Evolutionary conservation across 1,140 invertebrate species (phyloP).

Genomic region (Diplogasteroides magnus): DNA sequence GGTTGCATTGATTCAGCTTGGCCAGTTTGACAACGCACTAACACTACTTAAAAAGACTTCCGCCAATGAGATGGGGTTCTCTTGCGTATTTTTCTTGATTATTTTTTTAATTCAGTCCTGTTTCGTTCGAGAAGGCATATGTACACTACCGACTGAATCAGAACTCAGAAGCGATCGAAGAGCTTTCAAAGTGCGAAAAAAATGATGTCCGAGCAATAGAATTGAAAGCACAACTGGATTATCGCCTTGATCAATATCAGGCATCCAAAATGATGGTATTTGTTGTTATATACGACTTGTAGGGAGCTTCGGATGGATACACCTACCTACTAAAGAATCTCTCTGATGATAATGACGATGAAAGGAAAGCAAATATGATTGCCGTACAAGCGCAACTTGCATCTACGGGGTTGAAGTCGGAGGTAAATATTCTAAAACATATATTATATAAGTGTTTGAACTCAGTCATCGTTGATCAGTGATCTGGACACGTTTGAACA

Average conservation of each 20-base stretch:
- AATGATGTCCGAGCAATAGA: conserved; percentile 18
- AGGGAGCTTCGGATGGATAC: conserved; percentile 19
- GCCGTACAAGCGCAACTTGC: conserved; percentile 23
- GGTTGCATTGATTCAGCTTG: conserved; percentile 19
- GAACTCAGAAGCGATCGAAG: conserved; percentile 8
- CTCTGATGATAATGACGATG: conserved; percentile 19
- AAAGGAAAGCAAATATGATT: conserved; percentile 16
- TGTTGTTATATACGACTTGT: neutral
- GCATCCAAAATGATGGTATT: neutral
- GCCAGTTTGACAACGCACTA: conserved; percentile 20
- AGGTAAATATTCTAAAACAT: neutral
- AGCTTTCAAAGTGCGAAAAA: neutral
- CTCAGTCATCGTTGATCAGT: neutral
- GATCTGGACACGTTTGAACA: conserved; percentile 13
- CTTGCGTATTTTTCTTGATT: too few relatives aligned
- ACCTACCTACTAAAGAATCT: conserved; percentile 15
- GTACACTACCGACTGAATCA: conserved; percentile 20
- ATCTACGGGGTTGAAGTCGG: conserved; percentile 7
- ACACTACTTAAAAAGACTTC: conserved; percentile 13
- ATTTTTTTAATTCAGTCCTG: conserved; percentile 9
- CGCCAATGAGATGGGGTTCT: conserved; percentile 15
- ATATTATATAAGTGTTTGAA: neutral
- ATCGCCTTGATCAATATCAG: conserved; percentile 18
- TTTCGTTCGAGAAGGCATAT: conserved; percentile 21
- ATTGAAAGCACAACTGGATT: conserved; percentile 24